Base-by-base conservation (phyloP, 1,140 invertebrate genomes). In the Macrobrachium rosenbergii region DNA sequence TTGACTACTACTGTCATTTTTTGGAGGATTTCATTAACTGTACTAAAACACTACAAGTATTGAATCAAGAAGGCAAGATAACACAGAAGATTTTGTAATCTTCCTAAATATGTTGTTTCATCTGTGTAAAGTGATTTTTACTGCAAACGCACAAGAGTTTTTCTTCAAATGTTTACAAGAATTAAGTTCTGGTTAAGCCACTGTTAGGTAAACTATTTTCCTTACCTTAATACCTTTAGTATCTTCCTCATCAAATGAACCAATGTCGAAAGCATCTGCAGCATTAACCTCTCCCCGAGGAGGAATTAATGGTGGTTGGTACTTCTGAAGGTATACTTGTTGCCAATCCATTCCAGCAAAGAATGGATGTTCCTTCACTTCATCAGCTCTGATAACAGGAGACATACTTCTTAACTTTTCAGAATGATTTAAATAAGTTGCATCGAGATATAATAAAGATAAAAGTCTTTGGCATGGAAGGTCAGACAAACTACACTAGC, bases 211-310 rank as follows among this genome's bases (percentile, higher is more conserved):
- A 6, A 52, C 7, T 17, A 43, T 28, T 28, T 63, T 52, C 7
- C 83, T 43, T 72, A 97, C 95, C 93, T 99, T 99, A 90, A 99
- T 99, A 67, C 98, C 98, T 93, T 99, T 99, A 5, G 98, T 99
- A 92, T 99, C 99, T 91, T 99, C 99, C 92, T 99, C 99, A 92
- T 99, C 99, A 93, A 99, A 99, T 73, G 98, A 99, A 67, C 99
- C 99, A 92, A 99, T 99, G 92, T 99, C 99, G 93, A 99, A 99
- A 28, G 99, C 99, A 93, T 99, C 99, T 1, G 99, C 99, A 19
- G 99, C 99, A 93, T 99, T 99, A 1, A 99, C 99, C 93, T 99
- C 99, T 0, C 99, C 99, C 84, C 99, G 94, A 2, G 99, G 99
- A 67, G 99, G 99, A 89, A 99, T 98, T 82, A 99, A 93, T 12